A percentile compares a stretch with the other conserved stretches of the same genome.
Evolutionary conservation across 2,113 vertebrate species (phyloP).

Genomic region (Azemiops feae): DNA sequence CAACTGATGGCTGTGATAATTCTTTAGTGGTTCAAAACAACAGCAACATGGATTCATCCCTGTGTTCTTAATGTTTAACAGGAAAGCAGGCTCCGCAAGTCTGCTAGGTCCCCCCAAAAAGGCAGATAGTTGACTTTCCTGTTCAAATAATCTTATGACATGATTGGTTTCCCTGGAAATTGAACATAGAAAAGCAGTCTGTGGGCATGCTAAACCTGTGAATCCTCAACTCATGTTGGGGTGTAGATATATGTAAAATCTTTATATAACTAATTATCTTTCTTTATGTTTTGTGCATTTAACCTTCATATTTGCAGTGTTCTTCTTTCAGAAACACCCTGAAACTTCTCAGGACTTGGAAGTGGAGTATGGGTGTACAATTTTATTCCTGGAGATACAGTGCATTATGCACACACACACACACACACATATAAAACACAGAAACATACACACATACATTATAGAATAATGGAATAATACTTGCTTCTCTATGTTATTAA

Average conservation of each 20-base stretch:
- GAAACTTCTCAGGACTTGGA: not conserved
- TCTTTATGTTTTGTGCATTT: not conserved
- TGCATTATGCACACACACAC: not conserved
- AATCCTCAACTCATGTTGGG: not conserved
- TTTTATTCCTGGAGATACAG: not conserved
- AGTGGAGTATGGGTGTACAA: not conserved
- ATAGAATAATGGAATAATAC: not conserved
- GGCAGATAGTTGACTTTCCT: not conserved
- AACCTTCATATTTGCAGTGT: not conserved
- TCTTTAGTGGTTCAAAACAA: not conserved
- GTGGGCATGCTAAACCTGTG: not conserved
- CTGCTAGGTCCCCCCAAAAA: not conserved
- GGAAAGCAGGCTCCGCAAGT: not conserved
- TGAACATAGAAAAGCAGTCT: not conserved
- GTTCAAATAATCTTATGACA: not conserved
- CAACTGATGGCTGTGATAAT: not conserved
- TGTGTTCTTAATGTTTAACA: not conserved
- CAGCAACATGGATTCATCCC: not conserved
- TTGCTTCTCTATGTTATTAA: not conserved
- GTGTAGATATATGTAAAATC: not conserved
- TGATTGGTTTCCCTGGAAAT: not conserved
- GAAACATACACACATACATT: too few relatives aligned
- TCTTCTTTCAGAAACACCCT: not conserved
- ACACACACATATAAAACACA: not conserved
- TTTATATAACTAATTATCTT: not conserved